Evolutionary conservation across 2,113 vertebrate species (phyloP), one percentile per base, ranked within the genome.

Genomic region (Origma solitaria): DNA sequence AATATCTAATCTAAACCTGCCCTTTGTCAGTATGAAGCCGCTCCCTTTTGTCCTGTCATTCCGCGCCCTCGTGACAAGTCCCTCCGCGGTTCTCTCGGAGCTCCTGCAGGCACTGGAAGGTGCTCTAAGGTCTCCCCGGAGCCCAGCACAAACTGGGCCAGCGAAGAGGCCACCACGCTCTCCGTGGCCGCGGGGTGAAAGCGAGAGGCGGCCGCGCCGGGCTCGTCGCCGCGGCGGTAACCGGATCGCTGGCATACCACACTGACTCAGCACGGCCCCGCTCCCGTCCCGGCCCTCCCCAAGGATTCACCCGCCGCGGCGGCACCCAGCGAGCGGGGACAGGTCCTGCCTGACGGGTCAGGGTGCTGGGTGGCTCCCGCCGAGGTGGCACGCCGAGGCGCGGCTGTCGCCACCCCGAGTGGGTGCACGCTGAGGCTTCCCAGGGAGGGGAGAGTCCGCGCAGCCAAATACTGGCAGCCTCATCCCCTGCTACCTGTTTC

Each of bases 181-280:
- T 1, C 51, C 5, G 3, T 3, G 35, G 77, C 68, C 42, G 1
- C 2, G 7, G 44, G 40, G 15, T 1, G 6, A 51, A 47, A 31
- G 9, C 6, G 21, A 47, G 76, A 47, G 58, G 64, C 5, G 9
- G 82, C 79, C 2, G 49, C 31, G 81, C 15, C 19, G 2, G 13
- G 76, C 37, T 0, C 11, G 27, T 56, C 58, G 3, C 10, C 1
- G 61, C 30, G 4, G 47, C 23, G 0, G 96, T 96, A 96, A 96
- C 91, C 72, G 72, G 93, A 95, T 96, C 83, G 57, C 91, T 57
- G 86, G 86, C 93, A 92, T 91, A 70, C 68, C 96, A 91, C 69
- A 21, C 91, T 96, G 96, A 96, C 93, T 96, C 96, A 96, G 93
- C 96, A 65, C 7, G 8, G 86, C 76, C 90, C 47, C 0, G 66